Evolutionary conservation across 2,888 invertebrate genomes (phyloP).

Genomic region (Lomographa bimaculata): DNA sequence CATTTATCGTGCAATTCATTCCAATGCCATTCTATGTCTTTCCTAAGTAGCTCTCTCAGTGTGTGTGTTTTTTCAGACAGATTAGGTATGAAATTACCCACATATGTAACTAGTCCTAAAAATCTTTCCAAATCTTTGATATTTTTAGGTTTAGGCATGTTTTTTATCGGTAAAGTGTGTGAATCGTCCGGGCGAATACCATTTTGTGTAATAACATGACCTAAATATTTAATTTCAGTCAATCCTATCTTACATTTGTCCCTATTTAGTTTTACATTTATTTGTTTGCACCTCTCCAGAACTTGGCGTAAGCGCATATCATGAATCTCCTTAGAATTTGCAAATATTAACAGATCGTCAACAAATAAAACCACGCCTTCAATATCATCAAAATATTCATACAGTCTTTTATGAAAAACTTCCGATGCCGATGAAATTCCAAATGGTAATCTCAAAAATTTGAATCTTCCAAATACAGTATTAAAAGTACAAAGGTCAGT

Average conservation of each 20-base stretch:
- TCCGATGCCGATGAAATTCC: slow-evolving; percentile 34
- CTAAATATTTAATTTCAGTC: slow-evolving; percentile 27
- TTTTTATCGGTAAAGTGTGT: slow-evolving; percentile 25
- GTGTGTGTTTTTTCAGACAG: slow-evolving; percentile 29
- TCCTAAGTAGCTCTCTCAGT: slow-evolving; percentile 30
- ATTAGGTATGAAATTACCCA: slow-evolving; percentile 31
- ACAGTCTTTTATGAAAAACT: slow-evolving; percentile 32
- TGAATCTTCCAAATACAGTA: slow-evolving; percentile 33
- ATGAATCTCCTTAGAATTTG: slow-evolving; percentile 10
- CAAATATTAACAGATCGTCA: slow-evolving; percentile 29
- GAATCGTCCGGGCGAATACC: slow-evolving; percentile 29
- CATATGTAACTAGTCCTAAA: slow-evolving; percentile 34
- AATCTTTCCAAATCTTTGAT: slow-evolving; percentile 31
- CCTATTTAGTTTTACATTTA: slow-evolving; percentile 30
- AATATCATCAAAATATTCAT: slow-evolving; percentile 27
- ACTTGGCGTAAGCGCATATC: slow-evolving; percentile 17
- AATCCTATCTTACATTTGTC: slow-evolving; percentile 28
- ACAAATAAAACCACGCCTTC: slow-evolving; percentile 28
- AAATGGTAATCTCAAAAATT: slow-evolving; percentile 32
- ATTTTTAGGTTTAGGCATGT: slow-evolving; percentile 32
- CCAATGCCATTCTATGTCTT: slow-evolving; percentile 33
- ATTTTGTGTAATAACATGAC: slow-evolving; percentile 25
- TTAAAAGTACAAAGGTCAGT: slow-evolving; percentile 35
- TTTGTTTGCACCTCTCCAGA: slow-evolving; percentile 22
- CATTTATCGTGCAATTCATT: slow-evolving; percentile 16